Evolutionary conservation across 2,797 vertebrate genomes (phyloP).

Genomic region (Micropoecilia bifurca): DNA sequence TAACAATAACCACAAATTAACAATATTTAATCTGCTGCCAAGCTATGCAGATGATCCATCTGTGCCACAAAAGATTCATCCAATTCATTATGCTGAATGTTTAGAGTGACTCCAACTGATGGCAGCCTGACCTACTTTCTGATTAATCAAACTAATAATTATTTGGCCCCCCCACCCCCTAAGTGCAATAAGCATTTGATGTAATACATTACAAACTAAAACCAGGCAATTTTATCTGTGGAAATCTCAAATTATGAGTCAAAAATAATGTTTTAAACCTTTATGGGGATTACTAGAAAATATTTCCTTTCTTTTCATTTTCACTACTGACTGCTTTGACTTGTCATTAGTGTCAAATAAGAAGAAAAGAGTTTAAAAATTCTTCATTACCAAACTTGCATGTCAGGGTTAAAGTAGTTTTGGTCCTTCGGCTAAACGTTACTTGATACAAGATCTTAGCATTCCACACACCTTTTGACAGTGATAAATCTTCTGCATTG

Average conservation of each 20-base stretch:
- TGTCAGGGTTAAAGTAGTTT: constrained; percentile 4
- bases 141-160: neutral
- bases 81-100: neutral
- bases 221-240: neutral
- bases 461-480: constrained; percentile 33
- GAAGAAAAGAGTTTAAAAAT: neutral
- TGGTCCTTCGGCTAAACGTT: neutral
- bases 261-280: neutral
- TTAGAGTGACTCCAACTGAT: neutral
- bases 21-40: neutral
- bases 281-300: neutral
- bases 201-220: neutral
- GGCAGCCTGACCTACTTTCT: neutral
- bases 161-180: neutral
- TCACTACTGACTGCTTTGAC: neutral
- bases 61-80: neutral
- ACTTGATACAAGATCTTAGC: constrained; percentile 6
- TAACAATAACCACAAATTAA: neutral
- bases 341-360: neutral
- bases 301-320: too few species aligned
- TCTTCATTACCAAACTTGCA: neutral
- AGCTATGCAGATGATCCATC: neutral
- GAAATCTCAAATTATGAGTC: neutral
- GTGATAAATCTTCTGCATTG: constrained; percentile 41
- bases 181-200: neutral